Conservation (phyloP, 2,888 invertebrate species). For the Synergus gifuensis region DNA sequence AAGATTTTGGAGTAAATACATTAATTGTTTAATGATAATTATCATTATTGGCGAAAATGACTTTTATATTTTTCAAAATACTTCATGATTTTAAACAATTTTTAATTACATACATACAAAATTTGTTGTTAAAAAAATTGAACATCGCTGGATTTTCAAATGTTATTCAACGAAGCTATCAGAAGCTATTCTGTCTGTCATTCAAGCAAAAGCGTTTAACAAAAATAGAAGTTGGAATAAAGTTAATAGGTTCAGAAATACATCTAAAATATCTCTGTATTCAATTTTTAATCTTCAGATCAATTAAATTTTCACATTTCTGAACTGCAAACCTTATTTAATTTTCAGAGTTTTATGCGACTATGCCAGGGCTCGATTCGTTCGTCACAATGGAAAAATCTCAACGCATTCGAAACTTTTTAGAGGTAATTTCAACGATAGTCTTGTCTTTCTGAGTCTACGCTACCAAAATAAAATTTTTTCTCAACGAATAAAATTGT, state of each 20-base stretch:
- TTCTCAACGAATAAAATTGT: slow-evolving; percentile 32
- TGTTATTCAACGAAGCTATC: neutral
- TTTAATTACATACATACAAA: too few relatives aligned
- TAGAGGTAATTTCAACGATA: slow-evolving; percentile 83
- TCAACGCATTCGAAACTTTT: slow-evolving; percentile 88
- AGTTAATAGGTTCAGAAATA: neutral
- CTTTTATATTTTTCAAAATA: too few relatives aligned
- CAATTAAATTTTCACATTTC: neutral
- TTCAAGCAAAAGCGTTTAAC: neutral
- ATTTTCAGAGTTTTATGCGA: slow-evolving; percentile 85
- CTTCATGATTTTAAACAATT: too few relatives aligned
- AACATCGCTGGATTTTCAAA: neutral
- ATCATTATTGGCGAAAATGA: too few relatives aligned
- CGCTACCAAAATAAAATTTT: neutral
- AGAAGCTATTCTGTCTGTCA: neutral
- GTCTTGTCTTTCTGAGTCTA: neutral
- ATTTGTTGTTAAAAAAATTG: neutral
- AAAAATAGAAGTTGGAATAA: too few relatives aligned
- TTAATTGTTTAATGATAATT: neutral
- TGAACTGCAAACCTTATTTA: neutral
- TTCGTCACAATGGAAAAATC: slow-evolving; percentile 90
- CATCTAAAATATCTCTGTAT: neutral
- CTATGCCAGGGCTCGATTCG: slow-evolving; percentile 92
- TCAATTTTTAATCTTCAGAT: neutral
- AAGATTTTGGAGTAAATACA: neutral